These are phyloP conservation scores for Paedocypris micromegethes DNA, from an alignment of 2,797 vertebrate species.

Conservation along the genomic window DNA sequence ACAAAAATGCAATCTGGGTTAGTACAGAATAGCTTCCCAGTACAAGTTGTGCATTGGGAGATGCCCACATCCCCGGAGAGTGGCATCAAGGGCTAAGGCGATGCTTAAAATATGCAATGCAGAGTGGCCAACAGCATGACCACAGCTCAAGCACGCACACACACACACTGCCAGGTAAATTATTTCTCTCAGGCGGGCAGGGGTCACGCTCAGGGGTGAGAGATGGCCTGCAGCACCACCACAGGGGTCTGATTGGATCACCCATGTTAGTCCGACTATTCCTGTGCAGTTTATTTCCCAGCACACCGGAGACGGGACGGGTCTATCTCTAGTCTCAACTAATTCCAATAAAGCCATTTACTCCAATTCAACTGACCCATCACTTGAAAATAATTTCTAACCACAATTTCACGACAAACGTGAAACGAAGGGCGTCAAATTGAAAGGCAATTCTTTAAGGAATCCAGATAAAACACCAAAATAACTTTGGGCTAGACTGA, in stretches of 20 bases:
- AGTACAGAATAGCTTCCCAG: too few relatives aligned
- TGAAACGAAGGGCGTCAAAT: too few relatives aligned
- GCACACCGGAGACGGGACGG: neutral
- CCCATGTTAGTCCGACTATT: conserved; percentile 11
- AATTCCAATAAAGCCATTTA: conserved; percentile 1
- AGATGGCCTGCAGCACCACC: conserved; percentile 20
- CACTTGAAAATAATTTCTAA: too few relatives aligned
- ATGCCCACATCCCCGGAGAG: conserved; percentile 6
- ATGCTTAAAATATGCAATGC: conserved; percentile 42
- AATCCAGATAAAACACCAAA: too few relatives aligned
- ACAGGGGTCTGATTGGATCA: conserved; percentile 44
- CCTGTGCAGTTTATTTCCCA: neutral
- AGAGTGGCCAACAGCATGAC: conserved; percentile 42
- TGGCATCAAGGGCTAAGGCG: conserved; percentile 20
- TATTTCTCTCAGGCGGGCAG: conserved; percentile 32
- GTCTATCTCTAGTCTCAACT: neutral
- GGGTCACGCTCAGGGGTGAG: conserved; percentile 37
- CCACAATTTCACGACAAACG: too few relatives aligned
- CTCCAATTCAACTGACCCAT: too few relatives aligned
- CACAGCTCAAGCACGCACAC: conserved; percentile 33
- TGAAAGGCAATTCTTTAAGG: too few relatives aligned
- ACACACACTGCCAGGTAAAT: conserved; percentile 43
- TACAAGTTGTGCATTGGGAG: too few relatives aligned
- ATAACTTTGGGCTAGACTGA: too few relatives aligned
- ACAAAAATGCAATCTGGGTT: too few relatives aligned